Conservation (phyloP, 2,797 vertebrate species). For the Hemibagrus guttatus region DNA sequence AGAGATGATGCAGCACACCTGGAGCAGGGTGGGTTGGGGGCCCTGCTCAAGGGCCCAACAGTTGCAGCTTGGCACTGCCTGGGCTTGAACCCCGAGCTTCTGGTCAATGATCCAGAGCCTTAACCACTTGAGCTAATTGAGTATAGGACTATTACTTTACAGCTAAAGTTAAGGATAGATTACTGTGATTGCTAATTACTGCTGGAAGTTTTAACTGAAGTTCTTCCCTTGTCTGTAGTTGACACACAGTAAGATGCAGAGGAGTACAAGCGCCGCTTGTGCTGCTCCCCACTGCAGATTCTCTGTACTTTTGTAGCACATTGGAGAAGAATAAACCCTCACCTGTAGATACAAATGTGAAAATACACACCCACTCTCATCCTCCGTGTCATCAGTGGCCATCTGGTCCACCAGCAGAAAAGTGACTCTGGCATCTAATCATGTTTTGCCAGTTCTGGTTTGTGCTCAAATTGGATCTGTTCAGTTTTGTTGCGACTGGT, state of each 20-base stretch:
- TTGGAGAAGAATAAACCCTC: too few species aligned
- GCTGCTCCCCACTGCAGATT: not conserved
- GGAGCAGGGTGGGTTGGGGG: too few species aligned
- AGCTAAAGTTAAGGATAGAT: not conserved
- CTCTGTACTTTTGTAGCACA: not conserved
- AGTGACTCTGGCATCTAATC: constrained; percentile 55
- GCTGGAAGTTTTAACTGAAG: not conserved
- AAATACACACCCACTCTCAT: constrained; percentile 13
- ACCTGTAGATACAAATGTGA: not conserved
- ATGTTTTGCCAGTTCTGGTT: constrained; percentile 54
- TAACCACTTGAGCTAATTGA: too few species aligned
- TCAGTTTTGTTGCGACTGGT: constrained; percentile 36
- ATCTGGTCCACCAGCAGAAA: constrained; percentile 26
- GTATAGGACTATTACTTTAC: not conserved
- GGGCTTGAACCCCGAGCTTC: too few species aligned
- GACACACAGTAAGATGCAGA: not conserved
- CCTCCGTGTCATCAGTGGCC: constrained; percentile 16
- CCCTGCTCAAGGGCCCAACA: too few species aligned
- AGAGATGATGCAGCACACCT: too few species aligned
- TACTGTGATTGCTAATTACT: not conserved
- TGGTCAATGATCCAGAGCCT: too few species aligned
- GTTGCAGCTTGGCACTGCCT: too few species aligned
- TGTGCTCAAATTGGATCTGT: constrained; percentile 47
- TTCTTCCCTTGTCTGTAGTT: not conserved
- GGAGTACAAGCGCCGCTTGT: not conserved